A percentile compares a stretch with the other conserved stretches of the same genome.
Evolutionary conservation across 1,140 invertebrate species (phyloP).

Genomic region (Octopus bimaculoides): DNA sequence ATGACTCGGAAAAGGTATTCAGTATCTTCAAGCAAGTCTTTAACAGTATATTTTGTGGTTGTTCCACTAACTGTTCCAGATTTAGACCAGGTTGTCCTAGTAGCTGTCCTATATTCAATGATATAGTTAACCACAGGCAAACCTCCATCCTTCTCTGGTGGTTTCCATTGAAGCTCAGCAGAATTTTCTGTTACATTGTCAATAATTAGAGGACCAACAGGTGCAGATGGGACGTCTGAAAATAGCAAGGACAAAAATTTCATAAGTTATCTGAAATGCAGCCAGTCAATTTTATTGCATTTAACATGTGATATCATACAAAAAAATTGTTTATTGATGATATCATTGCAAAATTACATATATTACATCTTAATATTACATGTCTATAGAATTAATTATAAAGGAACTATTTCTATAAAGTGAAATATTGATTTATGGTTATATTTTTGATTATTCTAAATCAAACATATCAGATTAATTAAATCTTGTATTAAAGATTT

Average conservation of each 20-base stretch:
- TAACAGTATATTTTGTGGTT: slow-evolving; percentile 74
- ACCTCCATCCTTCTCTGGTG: slow-evolving; percentile 51
- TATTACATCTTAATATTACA: too few relatives aligned
- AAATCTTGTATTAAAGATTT: too few relatives aligned
- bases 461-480: too few relatives aligned
- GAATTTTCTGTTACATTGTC: slow-evolving; percentile 56
- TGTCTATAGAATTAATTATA: too few relatives aligned
- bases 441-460: too few relatives aligned
- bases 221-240: slow-evolving; percentile 73
- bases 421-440: too few relatives aligned
- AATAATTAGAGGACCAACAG: slow-evolving; percentile 76
- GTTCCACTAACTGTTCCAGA: slow-evolving; percentile 35
- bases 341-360: too few relatives aligned
- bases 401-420: too few relatives aligned
- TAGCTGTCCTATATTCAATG: slow-evolving; percentile 59
- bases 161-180: slow-evolving; percentile 49
- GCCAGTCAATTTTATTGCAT: too few relatives aligned
- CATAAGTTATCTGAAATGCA: too few relatives aligned
- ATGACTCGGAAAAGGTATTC: slow-evolving; percentile 91
- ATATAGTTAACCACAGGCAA: slow-evolving; percentile 50
- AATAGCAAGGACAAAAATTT: background rate
- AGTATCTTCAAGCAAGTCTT: slow-evolving; percentile 72
- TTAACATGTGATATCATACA: too few relatives aligned
- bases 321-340: too few relatives aligned
- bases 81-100: slow-evolving; percentile 82